phyloP scores from a whole-genome alignment of 1,140 invertebrate species.

The Drosophila arizonae region DNA sequence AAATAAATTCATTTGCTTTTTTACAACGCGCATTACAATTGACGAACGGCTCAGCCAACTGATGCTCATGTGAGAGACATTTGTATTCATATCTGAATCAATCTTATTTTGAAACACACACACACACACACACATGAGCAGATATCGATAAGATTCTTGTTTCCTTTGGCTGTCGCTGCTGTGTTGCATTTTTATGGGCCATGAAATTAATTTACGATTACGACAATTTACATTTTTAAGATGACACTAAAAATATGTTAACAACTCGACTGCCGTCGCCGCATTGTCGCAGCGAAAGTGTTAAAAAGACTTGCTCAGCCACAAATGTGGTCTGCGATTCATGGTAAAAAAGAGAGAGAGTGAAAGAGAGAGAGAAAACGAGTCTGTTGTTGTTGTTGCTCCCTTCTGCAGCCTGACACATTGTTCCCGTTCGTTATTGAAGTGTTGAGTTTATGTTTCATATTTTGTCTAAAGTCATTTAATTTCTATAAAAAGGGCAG shows the following conservation, averaged over 20 bases:
- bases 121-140: slow-evolving; percentile 37
- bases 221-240: slow-evolving; percentile 82
- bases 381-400: slow-evolving; percentile 30
- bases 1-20: slow-evolving; percentile 9
- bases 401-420: slow-evolving; percentile 33
- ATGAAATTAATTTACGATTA: slow-evolving; percentile 83
- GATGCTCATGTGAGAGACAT: slow-evolving; percentile 43
- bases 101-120: slow-evolving; percentile 51
- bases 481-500: slow-evolving; percentile 54
- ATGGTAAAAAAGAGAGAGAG: slow-evolving; percentile 17
- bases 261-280: slow-evolving; percentile 55
- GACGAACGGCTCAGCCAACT: slow-evolving; percentile 38
- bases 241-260: slow-evolving; percentile 78
- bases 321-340: slow-evolving; percentile 66
- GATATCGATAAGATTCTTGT: slow-evolving; percentile 42
- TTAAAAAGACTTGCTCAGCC: slow-evolving; percentile 58
- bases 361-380: not conserved
- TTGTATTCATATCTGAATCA: slow-evolving; percentile 36
- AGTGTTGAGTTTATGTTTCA: slow-evolving; percentile 62
- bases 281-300: slow-evolving; percentile 67
- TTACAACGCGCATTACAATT: slow-evolving; percentile 16
- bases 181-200: slow-evolving; percentile 70
- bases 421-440: slow-evolving; percentile 56
- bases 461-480: slow-evolving; percentile 60
- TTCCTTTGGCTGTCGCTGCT: not conserved